phyloP scores from a whole-genome alignment of 2,113 vertebrate species.

The Hippotragus niger region DNA sequence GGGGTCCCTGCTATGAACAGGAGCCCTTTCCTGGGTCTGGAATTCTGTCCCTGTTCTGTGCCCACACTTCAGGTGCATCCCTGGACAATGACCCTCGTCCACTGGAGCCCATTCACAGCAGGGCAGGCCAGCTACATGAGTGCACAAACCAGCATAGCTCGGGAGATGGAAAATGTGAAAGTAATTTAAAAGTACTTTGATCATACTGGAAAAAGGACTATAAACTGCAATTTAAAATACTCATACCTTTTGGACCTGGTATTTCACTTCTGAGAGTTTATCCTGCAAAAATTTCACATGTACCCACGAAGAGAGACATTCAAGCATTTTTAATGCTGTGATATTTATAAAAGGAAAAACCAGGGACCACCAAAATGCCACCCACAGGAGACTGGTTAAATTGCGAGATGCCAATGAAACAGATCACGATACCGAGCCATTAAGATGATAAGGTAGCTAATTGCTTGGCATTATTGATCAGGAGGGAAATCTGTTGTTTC shows the following conservation, averaged over 20 bases:
- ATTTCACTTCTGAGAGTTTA: neutral
- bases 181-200: neutral
- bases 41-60: neutral
- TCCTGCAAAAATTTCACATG: neutral
- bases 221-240: neutral
- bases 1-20: accelerated
- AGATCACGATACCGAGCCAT: neutral
- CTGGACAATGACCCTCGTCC: accelerated
- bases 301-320: neutral
- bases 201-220: neutral
- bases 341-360: neutral
- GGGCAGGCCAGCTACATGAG: accelerated
- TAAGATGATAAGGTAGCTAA: neutral
- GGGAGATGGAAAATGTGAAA: neutral
- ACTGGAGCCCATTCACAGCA: accelerated
- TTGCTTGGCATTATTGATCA: slow-evolving; percentile 8
- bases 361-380: neutral
- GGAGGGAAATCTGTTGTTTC: slow-evolving; percentile 29
- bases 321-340: neutral
- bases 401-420: neutral
- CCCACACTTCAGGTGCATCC: neutral
- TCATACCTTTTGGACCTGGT: neutral
- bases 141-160: no score
- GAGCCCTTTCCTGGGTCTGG: neutral
- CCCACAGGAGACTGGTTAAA: neutral